Base-by-base conservation (phyloP, 1,140 invertebrate genomes). In the Sarcophaga peregrina region DNA sequence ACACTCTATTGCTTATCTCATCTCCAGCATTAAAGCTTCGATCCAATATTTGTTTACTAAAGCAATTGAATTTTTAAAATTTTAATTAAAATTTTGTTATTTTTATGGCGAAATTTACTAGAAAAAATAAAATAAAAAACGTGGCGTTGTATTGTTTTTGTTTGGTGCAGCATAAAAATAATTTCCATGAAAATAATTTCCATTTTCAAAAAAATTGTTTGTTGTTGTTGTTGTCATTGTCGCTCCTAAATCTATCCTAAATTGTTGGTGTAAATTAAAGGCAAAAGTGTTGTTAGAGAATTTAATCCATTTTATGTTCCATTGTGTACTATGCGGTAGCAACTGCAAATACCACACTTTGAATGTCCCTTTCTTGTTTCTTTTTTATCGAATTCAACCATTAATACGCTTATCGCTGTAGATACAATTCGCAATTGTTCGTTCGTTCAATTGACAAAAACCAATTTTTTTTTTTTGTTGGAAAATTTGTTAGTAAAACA, bases 391-490 rank as follows among this genome's bases (percentile, higher is more conserved):
- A 9, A 3, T 25, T 80, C 58, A 58, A 20, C 15, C 47, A 80
- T 47, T 50, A 74, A 74, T 37, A 74, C 20, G 72, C 45, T 74
- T 74, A 74, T 74, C 20, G 11, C 5, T 17, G 72, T 37, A 74
- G 45, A 37, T 74, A 37, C 45, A 74, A 74, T 25, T 46, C 25
- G 72, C 72, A 74, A 58, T 58, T 58, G 54, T 58, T n/a, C 54
- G 15, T 11, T 58, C 15, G 25, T 58, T 58, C 20, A 74, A 74
- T 74, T 74, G 72, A 46, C 72, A 25, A 74, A 74, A 74, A 74
- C 72, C 72, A 74, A 74, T 74, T 74, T 8, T 74, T 74, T 58
- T n/a, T n/a, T n/a, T n/a, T n/a, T n/a, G n/a, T n/a, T 25, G 72
- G 25, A 74, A 74, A 37, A 3, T n/a, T 74, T 46, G 45, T 74